Percentiles rank a stretch among this genome's conserved stretches.
These are phyloP conservation scores for Zaprionus taronus DNA, from an alignment of 1,140 invertebrate species.

Conservation along the genomic window DNA sequence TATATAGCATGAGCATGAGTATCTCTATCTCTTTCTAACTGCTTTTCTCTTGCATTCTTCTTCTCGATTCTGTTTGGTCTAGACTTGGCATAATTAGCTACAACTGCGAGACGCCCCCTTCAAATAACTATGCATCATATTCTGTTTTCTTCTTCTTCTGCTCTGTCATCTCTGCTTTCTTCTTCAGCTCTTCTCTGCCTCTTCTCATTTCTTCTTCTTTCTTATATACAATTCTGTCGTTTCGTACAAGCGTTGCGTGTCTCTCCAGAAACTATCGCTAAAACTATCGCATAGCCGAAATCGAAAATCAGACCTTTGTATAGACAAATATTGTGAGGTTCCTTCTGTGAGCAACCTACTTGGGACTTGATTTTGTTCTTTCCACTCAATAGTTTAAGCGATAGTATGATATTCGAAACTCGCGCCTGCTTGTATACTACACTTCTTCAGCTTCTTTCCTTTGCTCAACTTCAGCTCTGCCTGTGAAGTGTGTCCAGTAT, in stretches of 20 bases:
- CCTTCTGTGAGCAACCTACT: background rate
- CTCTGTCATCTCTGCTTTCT: slow-evolving; percentile 10
- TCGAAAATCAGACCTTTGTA: background rate
- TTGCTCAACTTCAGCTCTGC: slow-evolving; percentile 15
- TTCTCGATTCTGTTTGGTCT: slow-evolving; percentile 39
- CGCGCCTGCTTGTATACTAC: background rate
- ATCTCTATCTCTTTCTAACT: slow-evolving; percentile 18
- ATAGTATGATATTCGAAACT: background rate
- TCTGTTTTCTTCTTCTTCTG: slow-evolving; percentile 11
- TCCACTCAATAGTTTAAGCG: background rate
- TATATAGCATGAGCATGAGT: slow-evolving; percentile 50
- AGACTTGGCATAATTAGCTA: slow-evolving; percentile 50
- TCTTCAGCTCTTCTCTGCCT: background rate
- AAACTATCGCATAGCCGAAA: background rate
- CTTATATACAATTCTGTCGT: background rate
- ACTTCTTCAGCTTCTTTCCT: background rate
- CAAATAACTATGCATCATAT: slow-evolving; percentile 37
- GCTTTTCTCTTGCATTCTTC: background rate
- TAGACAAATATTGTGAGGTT: background rate
- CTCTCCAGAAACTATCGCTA: background rate
- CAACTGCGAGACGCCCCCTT: slow-evolving; percentile 37
- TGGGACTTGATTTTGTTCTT: background rate
- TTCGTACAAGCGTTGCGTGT: background rate
- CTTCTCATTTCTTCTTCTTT: background rate
- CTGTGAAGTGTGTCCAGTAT: background rate